Evolutionary conservation across 2,797 vertebrate genomes (phyloP), one percentile per base, ranked within the genome.

Genomic region (Myotis pilosus): DNA sequence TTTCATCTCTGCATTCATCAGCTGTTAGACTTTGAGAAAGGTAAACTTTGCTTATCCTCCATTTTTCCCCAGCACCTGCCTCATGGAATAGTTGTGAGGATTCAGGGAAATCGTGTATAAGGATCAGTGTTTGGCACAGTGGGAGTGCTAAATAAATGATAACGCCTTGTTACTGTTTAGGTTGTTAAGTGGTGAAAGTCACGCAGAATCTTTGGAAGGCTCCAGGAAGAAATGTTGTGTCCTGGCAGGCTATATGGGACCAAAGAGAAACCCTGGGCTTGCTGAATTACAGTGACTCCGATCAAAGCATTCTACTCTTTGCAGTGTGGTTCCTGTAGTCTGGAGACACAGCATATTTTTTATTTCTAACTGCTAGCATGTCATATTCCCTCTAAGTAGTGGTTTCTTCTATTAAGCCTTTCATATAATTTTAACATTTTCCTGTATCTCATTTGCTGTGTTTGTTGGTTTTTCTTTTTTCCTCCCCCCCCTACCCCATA

Each of bases 391-490:
- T 44, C 12, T 57, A 57, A 91, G 64, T 49, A 80, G 64, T 80
- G 51, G 8, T 83, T 92, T 90, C 30, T 71, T 68, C 25, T 20
- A 36, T 15, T 91, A 79, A 80, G 16, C 16, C 8, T 80, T 82
- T 92, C 55, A 30, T 91, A 69, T 78, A 88, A 86, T 90, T 81
- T 85, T 55, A 74, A 79, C 78, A 68, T 85, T 89, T 86, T 62
- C 84, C 36, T 79, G 62, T 17, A 78, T 91, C 57, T 92, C 23
- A 78, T 96, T 96, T 83, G 7, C 22, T 74, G 76, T 79, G 75
- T 53, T 88, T 44, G 49, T 80, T 68, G 87, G 11, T 80, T 57
- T 80, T 53, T 53, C 22, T 66, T 79, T 74, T 92, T 68, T 28
- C 44, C 9, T 69, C 60, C 41, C 41, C 44, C 44, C 44, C 44